Evolutionary conservation across 2,113 vertebrate species (phyloP).

Genomic region (Mugil cephalus): DNA sequence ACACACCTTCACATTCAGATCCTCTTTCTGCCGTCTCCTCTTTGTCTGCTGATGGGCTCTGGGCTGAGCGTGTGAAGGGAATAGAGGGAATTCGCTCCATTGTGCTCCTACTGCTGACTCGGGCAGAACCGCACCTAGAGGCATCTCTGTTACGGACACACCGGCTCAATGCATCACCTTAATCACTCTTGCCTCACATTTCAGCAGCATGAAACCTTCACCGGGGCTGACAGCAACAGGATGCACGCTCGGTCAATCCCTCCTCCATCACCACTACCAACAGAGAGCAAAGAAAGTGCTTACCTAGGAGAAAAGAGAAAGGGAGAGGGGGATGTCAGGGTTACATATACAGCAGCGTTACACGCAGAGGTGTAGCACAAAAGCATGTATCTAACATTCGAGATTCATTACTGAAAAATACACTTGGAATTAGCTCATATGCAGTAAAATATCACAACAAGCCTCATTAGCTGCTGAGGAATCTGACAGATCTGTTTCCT

Average conservation of each 20-base stretch:
- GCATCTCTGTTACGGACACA: conserved; percentile 58
- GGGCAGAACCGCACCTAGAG: conserved; percentile 41
- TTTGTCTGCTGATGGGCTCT: conserved; percentile 24
- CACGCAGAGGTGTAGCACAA: conserved; percentile 7
- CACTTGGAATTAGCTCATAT: too few species aligned
- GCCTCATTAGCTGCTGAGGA: background rate
- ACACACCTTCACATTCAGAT: conserved; percentile 27
- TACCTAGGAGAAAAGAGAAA: conserved; percentile 78
- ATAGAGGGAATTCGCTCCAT: conserved; percentile 26
- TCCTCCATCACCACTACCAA: conserved; percentile 65
- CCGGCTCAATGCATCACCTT: conserved; percentile 76
- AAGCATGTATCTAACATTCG: too few species aligned
- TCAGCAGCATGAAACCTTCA: conserved; percentile 69
- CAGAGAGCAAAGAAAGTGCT: conserved; percentile 78
- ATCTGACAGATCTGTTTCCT: background rate
- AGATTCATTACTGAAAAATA: too few species aligned
- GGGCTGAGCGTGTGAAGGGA: conserved; percentile 2
- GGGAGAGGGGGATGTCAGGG: conserved; percentile 25
- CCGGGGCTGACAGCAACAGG: conserved; percentile 65
- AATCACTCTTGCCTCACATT: conserved; percentile 73
- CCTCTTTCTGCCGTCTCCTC: conserved; percentile 1
- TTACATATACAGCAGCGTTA: conserved; percentile 56
- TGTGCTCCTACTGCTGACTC: conserved; percentile 63
- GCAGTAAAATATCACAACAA: background rate
- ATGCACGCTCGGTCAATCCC: conserved; percentile 45